These are phyloP conservation scores for Eolophus roseicapilla DNA, from an alignment of 2,113 vertebrate genomes.

Conservation along the genomic window DNA sequence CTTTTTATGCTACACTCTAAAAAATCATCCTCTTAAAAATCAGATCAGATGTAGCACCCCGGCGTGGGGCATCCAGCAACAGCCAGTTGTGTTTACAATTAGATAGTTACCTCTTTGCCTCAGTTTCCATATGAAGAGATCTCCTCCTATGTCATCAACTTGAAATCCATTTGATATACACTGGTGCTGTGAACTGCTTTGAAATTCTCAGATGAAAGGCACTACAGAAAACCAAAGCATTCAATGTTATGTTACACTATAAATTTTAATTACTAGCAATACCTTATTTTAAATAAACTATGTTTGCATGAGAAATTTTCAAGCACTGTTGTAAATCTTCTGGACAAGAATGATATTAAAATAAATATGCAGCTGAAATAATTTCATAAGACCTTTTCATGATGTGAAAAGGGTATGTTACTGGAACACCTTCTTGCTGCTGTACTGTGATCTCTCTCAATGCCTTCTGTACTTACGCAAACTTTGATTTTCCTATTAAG, in stretches of 20 bases:
- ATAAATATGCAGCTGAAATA: constrained; percentile 29
- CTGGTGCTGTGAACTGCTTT: constrained; percentile 12
- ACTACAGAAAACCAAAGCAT: background rate
- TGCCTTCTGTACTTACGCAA: constrained; percentile 10
- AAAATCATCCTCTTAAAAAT: background rate
- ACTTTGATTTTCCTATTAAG: constrained; percentile 30
- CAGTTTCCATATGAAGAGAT: constrained; percentile 2
- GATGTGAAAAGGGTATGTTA: background rate
- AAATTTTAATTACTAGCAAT: constrained; percentile 44
- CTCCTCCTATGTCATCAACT: background rate
- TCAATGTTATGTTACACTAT: constrained; percentile 12
- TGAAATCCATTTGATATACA: constrained; percentile 12
- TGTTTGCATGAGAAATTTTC: constrained; percentile 10
- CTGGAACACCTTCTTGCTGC: constrained; percentile 8
- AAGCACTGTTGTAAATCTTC: constrained; percentile 29
- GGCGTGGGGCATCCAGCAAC: background rate
- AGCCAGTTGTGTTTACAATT: background rate
- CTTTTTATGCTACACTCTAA: background rate
- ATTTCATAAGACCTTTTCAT: constrained; percentile 1
- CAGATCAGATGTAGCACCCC: background rate
- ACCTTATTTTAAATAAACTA: constrained; percentile 44
- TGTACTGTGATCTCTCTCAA: background rate
- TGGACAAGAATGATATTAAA: constrained; percentile 23
- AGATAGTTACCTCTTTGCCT: background rate
- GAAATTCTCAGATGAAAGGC: constrained; percentile 54